Percentiles rank a stretch among this genome's conserved stretches.
phyloP scores from a whole-genome alignment of 2,888 invertebrate species.

The Apomyelois bistriatella region DNA sequence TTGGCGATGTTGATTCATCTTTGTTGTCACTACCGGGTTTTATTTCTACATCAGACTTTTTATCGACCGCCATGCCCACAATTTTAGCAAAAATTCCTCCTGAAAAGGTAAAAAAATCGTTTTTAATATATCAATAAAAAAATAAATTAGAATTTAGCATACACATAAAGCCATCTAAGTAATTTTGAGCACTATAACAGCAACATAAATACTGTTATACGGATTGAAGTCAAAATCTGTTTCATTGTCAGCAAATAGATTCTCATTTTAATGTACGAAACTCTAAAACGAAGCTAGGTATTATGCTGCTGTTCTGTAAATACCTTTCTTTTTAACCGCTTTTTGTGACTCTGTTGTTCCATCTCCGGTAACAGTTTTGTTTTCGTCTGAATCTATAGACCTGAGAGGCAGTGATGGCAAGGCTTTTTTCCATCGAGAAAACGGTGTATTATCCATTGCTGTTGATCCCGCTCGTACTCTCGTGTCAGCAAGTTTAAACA shows the following conservation, averaged over 20 bases:
- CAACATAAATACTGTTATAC: no score
- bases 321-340: conserved; percentile 56
- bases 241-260: no score
- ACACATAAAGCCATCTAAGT: no score
- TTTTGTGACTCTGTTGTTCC: conserved; percentile 45
- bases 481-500: conserved; percentile 92
- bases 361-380: conserved; percentile 49
- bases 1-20: conserved; percentile 42
- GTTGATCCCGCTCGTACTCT: conserved; percentile 76
- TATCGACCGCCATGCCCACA: conserved; percentile 77
- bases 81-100: conserved; percentile 81
- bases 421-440: conserved; percentile 85
- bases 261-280: no score
- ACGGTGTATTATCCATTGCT: conserved; percentile 81
- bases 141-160: not conserved
- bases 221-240: no score
- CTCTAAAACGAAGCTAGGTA: no score
- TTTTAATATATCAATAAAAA: conserved; percentile 1
- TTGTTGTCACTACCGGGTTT: conserved; percentile 40
- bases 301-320: no score
- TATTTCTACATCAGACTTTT: conserved; percentile 81
- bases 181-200: no score
- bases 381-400: conserved; percentile 76
- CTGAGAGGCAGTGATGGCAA: conserved; percentile 80
- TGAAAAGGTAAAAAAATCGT: conserved; percentile 23